Evolutionary conservation across 2,888 invertebrate species (phyloP).

Genomic region (Pseudoips prasinana): DNA sequence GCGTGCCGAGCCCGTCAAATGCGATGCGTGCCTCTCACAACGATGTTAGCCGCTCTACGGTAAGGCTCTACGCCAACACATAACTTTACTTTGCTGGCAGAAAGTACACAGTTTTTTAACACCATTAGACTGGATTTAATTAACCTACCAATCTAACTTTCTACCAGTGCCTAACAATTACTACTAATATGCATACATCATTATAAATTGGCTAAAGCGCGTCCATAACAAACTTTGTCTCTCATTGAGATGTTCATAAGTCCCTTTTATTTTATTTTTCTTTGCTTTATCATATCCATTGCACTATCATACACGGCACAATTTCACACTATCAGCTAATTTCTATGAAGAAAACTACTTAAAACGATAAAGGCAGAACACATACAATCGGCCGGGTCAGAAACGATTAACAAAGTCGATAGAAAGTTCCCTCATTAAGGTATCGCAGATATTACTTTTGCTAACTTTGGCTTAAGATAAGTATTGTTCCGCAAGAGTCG

Average conservation of each 20-base stretch:
- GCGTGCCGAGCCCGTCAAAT: conserved; percentile 78
- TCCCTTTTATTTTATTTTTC: conserved; percentile 36
- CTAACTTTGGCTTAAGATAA: conserved; percentile 72
- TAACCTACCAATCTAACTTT: conserved; percentile 28
- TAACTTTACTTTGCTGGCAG: conserved; percentile 47
- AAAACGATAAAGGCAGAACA: conserved; percentile 32
- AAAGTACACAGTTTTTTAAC: conserved; percentile 36
- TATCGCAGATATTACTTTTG: conserved; percentile 78
- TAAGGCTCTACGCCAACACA: conserved; percentile 64
- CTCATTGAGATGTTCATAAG: conserved; percentile 42
- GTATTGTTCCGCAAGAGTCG: conserved; percentile 74
- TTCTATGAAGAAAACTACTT: conserved; percentile 30
- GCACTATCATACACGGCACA: conserved; percentile 31
- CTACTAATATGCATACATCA: conserved; percentile 36
- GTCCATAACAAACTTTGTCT: conserved; percentile 56
- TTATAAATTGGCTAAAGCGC: conserved; percentile 60
- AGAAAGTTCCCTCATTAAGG: conserved; percentile 80
- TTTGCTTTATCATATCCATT: conserved; percentile 20
- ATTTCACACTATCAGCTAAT: conserved; percentile 21
- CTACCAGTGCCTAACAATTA: conserved; percentile 39
- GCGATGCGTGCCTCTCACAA: conserved; percentile 82
- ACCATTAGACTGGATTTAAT: conserved; percentile 5
- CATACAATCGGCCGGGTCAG: conserved; percentile 51
- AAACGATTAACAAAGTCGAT: conserved; percentile 76
- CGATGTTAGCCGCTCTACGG: conserved; percentile 80